Percentiles rank a stretch among this genome's conserved stretches.
phyloP scores from a whole-genome alignment of 2,888 invertebrate genomes.

The Tetramorium bicarinatum region DNA sequence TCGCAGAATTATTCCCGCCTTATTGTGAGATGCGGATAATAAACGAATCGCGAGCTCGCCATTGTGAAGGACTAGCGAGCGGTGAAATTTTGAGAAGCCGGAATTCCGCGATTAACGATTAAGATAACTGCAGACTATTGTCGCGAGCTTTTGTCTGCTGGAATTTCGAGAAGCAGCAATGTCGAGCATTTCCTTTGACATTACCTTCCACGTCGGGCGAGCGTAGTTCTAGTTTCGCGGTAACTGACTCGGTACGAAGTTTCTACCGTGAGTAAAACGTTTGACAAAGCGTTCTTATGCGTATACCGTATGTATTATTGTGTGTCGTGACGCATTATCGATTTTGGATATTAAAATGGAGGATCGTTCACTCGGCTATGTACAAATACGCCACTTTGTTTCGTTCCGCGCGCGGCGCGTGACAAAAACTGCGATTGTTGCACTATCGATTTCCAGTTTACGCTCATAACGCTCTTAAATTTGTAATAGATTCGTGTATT shows the following conservation, averaged over 20 bases:
- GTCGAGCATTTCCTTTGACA: slow-evolving; percentile 51
- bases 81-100: slow-evolving; percentile 18
- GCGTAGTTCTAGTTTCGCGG: slow-evolving; percentile 20
- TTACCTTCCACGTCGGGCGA: slow-evolving; percentile 23
- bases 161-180: slow-evolving; percentile 45
- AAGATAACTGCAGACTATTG: slow-evolving; percentile 34
- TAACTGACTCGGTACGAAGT: slow-evolving; percentile 19
- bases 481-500: not conserved
- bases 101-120: slow-evolving; percentile 48
- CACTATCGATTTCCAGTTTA: not conserved
- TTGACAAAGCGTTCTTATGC: slow-evolving; percentile 36
- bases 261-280: slow-evolving; percentile 18
- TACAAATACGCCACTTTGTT: not conserved
- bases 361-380: not conserved
- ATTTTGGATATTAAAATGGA: not conserved
- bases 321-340: not conserved
- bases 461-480: not conserved
- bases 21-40: slow-evolving; percentile 16
- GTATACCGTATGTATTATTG: not conserved
- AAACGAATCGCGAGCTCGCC: not conserved
- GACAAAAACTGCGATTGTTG: slow-evolving; percentile 8
- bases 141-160: slow-evolving; percentile 39
- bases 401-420: not conserved
- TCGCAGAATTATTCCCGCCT: slow-evolving; percentile 24
- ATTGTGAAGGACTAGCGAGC: not conserved